These are phyloP conservation scores for Macrobrachium nipponense DNA, from an alignment of 1,140 invertebrate genomes.

Conservation along the genomic window DNA sequence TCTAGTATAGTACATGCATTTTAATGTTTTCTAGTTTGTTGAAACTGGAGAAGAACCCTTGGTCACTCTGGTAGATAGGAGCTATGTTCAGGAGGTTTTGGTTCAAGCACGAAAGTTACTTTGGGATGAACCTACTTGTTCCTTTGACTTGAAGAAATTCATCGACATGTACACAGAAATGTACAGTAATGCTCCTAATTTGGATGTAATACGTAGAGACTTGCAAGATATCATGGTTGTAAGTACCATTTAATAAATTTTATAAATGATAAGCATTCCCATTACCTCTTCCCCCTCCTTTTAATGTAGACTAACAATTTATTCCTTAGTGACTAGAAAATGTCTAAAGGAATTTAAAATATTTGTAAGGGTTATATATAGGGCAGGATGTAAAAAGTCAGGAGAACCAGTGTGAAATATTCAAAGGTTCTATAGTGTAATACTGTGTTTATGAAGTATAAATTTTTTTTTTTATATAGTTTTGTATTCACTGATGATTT, in stretches of 20 bases:
- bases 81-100: conserved; percentile 67
- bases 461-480: too few species aligned
- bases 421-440: too few species aligned
- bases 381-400: too few species aligned
- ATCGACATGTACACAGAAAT: conserved; percentile 69
- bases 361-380: too few species aligned
- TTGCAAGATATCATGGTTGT: conserved; percentile 72
- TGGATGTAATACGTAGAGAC: conserved; percentile 71
- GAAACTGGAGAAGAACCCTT: conserved; percentile 69
- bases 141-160: conserved; percentile 71
- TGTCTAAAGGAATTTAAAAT: too few species aligned
- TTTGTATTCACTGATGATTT: too few species aligned
- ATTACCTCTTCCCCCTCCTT: too few species aligned
- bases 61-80: conserved; percentile 49
- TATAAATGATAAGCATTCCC: not conserved
- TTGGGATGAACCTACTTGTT: conserved; percentile 72
- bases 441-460: too few species aligned
- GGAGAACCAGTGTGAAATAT: too few species aligned
- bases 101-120: conserved; percentile 73
- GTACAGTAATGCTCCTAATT: conserved; percentile 70
- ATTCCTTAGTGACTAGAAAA: too few species aligned
- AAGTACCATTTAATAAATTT: conserved; percentile 60
- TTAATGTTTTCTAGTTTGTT: conserved; percentile 67
- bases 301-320: too few species aligned
- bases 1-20: not conserved